phyloP scores from a whole-genome alignment of 2,113 vertebrate species.

The Arizona elegans region DNA sequence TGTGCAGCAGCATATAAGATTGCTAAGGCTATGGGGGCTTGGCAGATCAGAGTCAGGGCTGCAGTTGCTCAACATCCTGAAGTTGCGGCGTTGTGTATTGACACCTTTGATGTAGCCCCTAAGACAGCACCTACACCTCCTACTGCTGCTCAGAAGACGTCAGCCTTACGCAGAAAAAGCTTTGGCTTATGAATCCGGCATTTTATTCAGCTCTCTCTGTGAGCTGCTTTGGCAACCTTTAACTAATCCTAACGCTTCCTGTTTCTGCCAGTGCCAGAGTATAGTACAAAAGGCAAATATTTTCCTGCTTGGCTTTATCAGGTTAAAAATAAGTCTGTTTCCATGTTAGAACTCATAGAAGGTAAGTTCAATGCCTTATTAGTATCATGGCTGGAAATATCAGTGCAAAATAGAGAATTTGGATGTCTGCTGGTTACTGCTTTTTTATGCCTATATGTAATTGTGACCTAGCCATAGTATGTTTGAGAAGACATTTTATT shows the following conservation, averaged over 20 bases:
- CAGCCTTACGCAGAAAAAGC: slow-evolving; percentile 78
- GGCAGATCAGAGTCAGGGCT: slow-evolving; percentile 60
- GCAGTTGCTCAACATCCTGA: slow-evolving; percentile 61
- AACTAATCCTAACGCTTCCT: slow-evolving; percentile 66
- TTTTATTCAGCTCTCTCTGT: slow-evolving; percentile 69
- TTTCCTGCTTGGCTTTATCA: slow-evolving; percentile 54
- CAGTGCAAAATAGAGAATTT: slow-evolving; percentile 25
- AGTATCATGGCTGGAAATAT: slow-evolving; percentile 47
- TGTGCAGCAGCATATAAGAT: slow-evolving; percentile 56
- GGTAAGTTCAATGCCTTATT: slow-evolving; percentile 74
- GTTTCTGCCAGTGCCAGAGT: slow-evolving; percentile 51
- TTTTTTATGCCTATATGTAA: slow-evolving; percentile 28
- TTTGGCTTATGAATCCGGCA: slow-evolving; percentile 77
- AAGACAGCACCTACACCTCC: slow-evolving; percentile 80
- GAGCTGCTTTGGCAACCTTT: slow-evolving; percentile 69
- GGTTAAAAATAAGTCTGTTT: slow-evolving; percentile 65
- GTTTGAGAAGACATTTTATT: slow-evolving; percentile 35
- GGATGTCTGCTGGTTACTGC: slow-evolving; percentile 25
- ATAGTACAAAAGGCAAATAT: slow-evolving; percentile 59
- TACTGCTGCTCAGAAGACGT: slow-evolving; percentile 78
- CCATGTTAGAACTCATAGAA: slow-evolving; percentile 82
- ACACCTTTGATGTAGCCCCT: slow-evolving; percentile 81
- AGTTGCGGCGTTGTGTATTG: slow-evolving; percentile 68
- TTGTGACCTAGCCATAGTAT: slow-evolving; percentile 43
- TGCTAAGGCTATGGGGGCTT: slow-evolving; percentile 68